Conservation (phyloP, 2,888 invertebrate species). For the Zaprionus lineosus region DNA sequence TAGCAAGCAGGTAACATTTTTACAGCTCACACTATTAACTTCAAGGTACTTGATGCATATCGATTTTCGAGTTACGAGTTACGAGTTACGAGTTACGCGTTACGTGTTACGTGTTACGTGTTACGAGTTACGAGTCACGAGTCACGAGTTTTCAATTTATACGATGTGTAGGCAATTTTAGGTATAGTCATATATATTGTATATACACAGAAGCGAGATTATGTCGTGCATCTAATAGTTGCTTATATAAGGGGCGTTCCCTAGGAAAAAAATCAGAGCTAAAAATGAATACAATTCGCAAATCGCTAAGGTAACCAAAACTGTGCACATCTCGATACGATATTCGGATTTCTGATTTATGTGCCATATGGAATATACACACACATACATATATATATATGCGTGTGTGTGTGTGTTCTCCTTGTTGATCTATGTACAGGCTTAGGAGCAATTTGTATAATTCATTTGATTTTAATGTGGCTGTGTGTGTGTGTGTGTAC, state of each 20-base stretch:
- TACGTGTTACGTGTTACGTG: too few relatives aligned
- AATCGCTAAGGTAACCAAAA: conserved; percentile 32
- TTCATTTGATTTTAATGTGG: conserved; percentile 7
- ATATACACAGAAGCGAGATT: conserved; percentile 46
- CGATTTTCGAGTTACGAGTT: too few relatives aligned
- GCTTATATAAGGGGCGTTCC: conserved; percentile 34
- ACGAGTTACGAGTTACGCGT: too few relatives aligned
- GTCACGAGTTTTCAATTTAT: too few relatives aligned
- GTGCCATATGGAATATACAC: too few relatives aligned
- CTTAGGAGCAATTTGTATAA: conserved; percentile 38
- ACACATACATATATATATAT: conserved; percentile 26
- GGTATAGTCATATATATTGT: conserved; percentile 3
- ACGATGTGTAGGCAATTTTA: conserved; percentile 3
- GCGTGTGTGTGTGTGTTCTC: conserved; percentile 20
- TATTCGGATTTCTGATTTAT: conserved; percentile 32
- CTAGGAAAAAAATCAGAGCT: conserved; percentile 27
- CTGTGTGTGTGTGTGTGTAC: conserved; percentile 7
- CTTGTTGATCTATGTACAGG: conserved; percentile 52
- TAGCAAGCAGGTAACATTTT: conserved; percentile 83
- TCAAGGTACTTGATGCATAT: conserved; percentile 80
- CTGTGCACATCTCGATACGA: too few relatives aligned
- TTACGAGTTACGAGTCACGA: too few relatives aligned
- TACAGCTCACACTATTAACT: conserved; percentile 82
- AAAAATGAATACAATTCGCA: conserved; percentile 19
- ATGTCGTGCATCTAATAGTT: conserved; percentile 29